phyloP scores from a whole-genome alignment of 2,888 invertebrate genomes.

The Automeris io region DNA sequence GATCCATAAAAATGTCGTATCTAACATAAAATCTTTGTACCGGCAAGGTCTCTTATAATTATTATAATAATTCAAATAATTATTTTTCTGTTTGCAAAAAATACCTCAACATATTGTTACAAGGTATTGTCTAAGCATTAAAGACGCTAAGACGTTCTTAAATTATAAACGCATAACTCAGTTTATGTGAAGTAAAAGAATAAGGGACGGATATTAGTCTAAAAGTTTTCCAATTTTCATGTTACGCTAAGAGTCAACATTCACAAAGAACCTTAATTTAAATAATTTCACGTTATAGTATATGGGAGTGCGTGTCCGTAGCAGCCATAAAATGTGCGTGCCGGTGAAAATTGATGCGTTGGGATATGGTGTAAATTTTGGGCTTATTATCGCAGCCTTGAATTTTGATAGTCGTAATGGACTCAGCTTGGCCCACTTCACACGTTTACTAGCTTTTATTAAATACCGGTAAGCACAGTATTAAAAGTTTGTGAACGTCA shows the following conservation, averaged over 20 bases:
- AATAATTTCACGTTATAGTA: slow-evolving; percentile 55
- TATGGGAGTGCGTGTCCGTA: slow-evolving; percentile 52
- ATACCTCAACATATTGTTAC: too few species aligned
- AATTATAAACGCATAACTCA: too few species aligned
- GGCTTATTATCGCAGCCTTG: slow-evolving; percentile 54
- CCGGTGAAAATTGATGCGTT: slow-evolving; percentile 51
- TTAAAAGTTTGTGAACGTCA: background rate
- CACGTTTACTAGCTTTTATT: slow-evolving; percentile 16
- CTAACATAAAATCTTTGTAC: slow-evolving; percentile 20
- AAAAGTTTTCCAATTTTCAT: slow-evolving; percentile 53
- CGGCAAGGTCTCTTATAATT: slow-evolving; percentile 16
- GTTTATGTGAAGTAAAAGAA: slow-evolving; percentile 19
- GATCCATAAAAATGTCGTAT: slow-evolving; percentile 45
- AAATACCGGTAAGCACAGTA: background rate
- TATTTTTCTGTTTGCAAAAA: too few species aligned
- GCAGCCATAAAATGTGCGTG: slow-evolving; percentile 57
- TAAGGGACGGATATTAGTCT: slow-evolving; percentile 25
- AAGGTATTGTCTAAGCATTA: too few species aligned
- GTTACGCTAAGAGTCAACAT: slow-evolving; percentile 41
- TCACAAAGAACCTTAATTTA: slow-evolving; percentile 51
- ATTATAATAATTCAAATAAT: too few species aligned
- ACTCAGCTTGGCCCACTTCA: slow-evolving; percentile 36
- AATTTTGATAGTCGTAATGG: slow-evolving; percentile 41
- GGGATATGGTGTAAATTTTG: slow-evolving; percentile 56
- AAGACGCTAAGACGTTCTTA: too few species aligned